Evolutionary conservation across 1,140 invertebrate species (phyloP).

Genomic region (Aphidius gifuensis): DNA sequence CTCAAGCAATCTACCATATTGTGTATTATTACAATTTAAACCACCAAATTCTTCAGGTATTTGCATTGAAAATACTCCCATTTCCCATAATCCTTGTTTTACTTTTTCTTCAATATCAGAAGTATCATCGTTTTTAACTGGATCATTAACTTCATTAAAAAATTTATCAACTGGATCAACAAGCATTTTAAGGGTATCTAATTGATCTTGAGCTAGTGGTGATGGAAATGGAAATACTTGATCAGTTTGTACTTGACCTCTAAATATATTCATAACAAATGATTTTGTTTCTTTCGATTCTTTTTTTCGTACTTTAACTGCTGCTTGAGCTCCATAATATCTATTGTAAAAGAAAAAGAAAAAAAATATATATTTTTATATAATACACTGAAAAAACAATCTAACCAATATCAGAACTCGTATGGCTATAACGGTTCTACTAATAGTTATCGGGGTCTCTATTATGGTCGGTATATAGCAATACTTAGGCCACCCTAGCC

Average conservation of each 20-base stretch:
- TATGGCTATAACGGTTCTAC: too few relatives aligned
- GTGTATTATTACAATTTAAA: slow-evolving; percentile 84
- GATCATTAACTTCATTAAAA: slow-evolving; percentile 79
- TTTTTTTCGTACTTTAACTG: slow-evolving; percentile 27
- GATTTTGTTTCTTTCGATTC: slow-evolving; percentile 56
- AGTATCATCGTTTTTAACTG: slow-evolving; percentile 71
- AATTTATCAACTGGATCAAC: slow-evolving; percentile 86
- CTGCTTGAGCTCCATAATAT: slow-evolving; percentile 51
- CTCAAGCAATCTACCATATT: slow-evolving; percentile 90
- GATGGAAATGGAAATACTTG: slow-evolving; percentile 87
- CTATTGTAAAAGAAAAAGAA: slow-evolving; percentile 32
- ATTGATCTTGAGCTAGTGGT: slow-evolving; percentile 77
- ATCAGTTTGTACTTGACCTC: slow-evolving; percentile 74
- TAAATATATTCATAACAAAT: slow-evolving; percentile 93
- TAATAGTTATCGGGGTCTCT: too few relatives aligned
- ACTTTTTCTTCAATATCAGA: slow-evolving; percentile 67
- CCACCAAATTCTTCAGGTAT: slow-evolving; percentile 79
- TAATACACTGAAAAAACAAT: too few relatives aligned
- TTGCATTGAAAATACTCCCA: slow-evolving; percentile 92
- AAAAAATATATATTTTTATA: background rate
- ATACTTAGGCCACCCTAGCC: too few relatives aligned
- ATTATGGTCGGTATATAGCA: too few relatives aligned
- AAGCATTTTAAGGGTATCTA: slow-evolving; percentile 79
- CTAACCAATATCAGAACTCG: too few relatives aligned
- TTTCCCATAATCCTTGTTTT: slow-evolving; percentile 77